phyloP scores from a whole-genome alignment of 2,113 vertebrate species.

The Raja brachyura region DNA sequence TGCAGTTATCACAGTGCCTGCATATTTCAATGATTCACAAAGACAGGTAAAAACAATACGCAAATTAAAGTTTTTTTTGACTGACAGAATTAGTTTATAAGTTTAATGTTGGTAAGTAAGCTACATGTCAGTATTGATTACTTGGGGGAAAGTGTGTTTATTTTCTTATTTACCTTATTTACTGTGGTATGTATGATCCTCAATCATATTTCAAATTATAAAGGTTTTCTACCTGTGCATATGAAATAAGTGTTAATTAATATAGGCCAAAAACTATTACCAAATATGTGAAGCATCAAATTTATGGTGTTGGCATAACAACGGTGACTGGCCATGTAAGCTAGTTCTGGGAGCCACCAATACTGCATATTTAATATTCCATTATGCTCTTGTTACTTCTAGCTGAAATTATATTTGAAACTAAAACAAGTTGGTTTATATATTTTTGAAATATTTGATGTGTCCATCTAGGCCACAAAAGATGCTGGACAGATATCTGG shows the following conservation, averaged over 20 bases:
- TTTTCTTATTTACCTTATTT: neutral
- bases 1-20: slow-evolving; percentile 90
- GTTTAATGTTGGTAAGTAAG: neutral
- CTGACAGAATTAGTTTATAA: neutral
- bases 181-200: neutral
- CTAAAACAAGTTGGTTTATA: neutral
- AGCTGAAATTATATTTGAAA: neutral
- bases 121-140: neutral
- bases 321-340: no score
- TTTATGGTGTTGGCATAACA: neutral
- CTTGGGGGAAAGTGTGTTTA: neutral
- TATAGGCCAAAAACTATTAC: neutral
- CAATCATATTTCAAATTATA: neutral
- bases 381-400: neutral
- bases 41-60: slow-evolving; percentile 71
- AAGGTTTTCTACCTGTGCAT: neutral
- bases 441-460: no score
- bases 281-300: neutral
- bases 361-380: neutral
- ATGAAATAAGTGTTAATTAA: neutral
- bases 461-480: slow-evolving; percentile 76
- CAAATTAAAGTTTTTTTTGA: neutral
- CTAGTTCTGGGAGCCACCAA: neutral
- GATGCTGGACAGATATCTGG: slow-evolving; percentile 93
- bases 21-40: slow-evolving; percentile 98